Conservation (phyloP, 2,888 invertebrate species). For the Tridacna gigas region DNA sequence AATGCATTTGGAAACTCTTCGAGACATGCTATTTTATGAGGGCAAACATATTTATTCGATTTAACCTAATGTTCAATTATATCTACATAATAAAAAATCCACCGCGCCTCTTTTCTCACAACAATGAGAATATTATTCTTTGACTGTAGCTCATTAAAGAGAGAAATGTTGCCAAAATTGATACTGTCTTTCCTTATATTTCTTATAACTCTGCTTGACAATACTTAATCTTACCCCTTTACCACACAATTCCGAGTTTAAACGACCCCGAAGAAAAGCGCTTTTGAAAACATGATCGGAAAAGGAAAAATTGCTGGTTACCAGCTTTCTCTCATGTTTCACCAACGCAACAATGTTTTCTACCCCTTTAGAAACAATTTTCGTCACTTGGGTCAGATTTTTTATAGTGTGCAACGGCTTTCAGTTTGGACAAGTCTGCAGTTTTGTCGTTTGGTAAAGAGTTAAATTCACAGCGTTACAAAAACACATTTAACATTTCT, state of each 20-base stretch:
- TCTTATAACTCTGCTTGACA: neutral
- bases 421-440: no score
- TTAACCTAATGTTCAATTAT: conserved; percentile 13
- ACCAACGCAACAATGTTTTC: neutral
- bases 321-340: neutral
- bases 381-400: no score
- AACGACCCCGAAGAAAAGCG: neutral
- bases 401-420: no score
- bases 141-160: neutral
- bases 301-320: neutral
- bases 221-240: neutral
- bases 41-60: conserved; percentile 23
- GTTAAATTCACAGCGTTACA: no score
- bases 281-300: neutral
- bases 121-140: conserved; percentile 19
- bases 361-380: neutral
- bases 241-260: neutral
- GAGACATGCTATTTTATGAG: conserved; percentile 25
- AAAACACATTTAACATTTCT: no score
- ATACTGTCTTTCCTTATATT: neutral
- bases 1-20: conserved; percentile 28
- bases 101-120: conserved; percentile 3
- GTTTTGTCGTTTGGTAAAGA: no score
- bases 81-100: conserved; percentile 1
- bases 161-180: neutral